Base-by-base conservation (phyloP, 2,113 vertebrate species). In the Rhinoptilus africanus region DNA sequence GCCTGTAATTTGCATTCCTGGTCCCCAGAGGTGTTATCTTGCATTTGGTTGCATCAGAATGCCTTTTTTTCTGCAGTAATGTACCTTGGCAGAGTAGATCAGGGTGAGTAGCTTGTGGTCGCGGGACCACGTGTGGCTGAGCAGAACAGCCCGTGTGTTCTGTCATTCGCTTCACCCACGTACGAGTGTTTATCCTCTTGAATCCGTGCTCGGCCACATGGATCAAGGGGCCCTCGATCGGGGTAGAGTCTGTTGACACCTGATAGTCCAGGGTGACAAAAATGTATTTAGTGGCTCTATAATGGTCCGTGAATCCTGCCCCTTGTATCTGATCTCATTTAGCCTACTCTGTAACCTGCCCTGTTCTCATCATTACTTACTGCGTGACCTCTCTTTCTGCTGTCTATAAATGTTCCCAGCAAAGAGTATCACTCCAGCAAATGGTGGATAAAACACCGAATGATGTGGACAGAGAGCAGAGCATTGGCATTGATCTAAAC, bases 21-120 rank as follows among this genome's bases (percentile, higher is more conserved):
- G 27, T 80, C 92, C 81, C 92, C 81, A 75, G 75, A 59, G 88
- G 67, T 50, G 64, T 54, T 75, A 41, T 13, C 88, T 95, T 96
- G 91, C 96, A 34, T 37, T 74, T 45, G 12, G 64, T 85, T 93
- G 74, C 93, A 93, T 96, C 93, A 95, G 90, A 66, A 77, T 27
- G 1, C 28, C 6, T 91, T 93, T 91, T 93, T 82, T 72, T 60
- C 10, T 35, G 14, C 41, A 12, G 30, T 45, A 54, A 43, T 5
- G 16, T 23, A 10, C 54, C 50, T 34, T 35, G 27, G 20, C 50
- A 39, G 30, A 4, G 24, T 8, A 23, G 75, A 45, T 28, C 15
- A 6, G 56, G 47, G 10, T 4, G 77, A 85, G 54, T 57, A 85
- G 51, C 56, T 48, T 4, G 71, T 79, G 47, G 66, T 21, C 7